Evolutionary conservation across 2,113 vertebrate genomes (phyloP).

Genomic region (Sapayoa aenigma): DNA sequence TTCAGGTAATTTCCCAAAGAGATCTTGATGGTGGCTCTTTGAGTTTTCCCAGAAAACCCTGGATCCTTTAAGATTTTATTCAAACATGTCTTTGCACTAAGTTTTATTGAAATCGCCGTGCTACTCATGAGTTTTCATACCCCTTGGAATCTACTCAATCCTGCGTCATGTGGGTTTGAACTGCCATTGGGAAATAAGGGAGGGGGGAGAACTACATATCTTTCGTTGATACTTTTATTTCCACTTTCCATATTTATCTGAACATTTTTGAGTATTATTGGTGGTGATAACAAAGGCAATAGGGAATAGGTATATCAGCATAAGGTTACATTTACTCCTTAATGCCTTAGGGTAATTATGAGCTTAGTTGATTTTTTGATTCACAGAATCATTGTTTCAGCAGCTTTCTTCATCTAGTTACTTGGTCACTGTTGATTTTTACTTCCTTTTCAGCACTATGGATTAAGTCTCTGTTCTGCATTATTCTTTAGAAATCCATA

Average conservation of each 20-base stretch:
- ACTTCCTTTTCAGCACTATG: background rate
- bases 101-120: slow-evolving; percentile 26
- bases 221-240: slow-evolving; percentile 42
- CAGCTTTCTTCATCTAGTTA: slow-evolving; percentile 5
- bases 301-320: background rate
- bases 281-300: background rate
- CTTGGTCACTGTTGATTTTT: slow-evolving; percentile 39
- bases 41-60: background rate
- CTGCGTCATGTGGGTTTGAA: slow-evolving; percentile 14
- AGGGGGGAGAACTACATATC: background rate
- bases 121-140: background rate
- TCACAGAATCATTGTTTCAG: slow-evolving; percentile 3
- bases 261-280: slow-evolving; percentile 34
- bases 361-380: background rate
- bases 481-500: slow-evolving; percentile 48
- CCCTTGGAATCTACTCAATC: background rate
- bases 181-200: background rate
- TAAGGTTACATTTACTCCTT: background rate
- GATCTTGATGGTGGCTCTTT: background rate
- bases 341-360: background rate
- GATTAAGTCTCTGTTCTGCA: background rate
- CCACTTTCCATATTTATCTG: slow-evolving; percentile 34
- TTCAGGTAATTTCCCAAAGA: background rate
- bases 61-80: slow-evolving; percentile 11
- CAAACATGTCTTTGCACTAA: background rate